phyloP scores from a whole-genome alignment of 2,113 vertebrate genomes.

The Diphyllodes magnificus region DNA sequence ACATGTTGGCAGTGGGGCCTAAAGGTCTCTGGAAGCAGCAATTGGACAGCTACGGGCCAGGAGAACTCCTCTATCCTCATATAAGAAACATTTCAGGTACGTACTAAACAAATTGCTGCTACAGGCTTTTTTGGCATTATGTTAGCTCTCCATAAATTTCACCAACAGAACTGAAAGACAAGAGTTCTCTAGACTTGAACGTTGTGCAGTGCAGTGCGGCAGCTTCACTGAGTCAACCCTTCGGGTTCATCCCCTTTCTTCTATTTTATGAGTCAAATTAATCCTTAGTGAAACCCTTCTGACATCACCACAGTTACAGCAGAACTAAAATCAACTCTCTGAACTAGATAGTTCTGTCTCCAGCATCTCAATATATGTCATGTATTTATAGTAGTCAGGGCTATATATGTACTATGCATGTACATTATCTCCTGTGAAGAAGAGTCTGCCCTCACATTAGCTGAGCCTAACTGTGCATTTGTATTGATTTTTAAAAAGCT shows the following conservation, averaged over 20 bases:
- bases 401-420: neutral
- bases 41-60: constrained; percentile 65
- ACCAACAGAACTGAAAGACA: neutral
- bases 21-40: constrained; percentile 73
- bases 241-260: neutral
- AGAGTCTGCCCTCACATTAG: neutral
- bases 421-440: neutral
- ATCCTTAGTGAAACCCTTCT: neutral
- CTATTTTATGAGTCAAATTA: neutral
- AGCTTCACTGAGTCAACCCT: neutral
- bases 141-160: neutral
- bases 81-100: constrained; percentile 72
- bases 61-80: constrained; percentile 47
- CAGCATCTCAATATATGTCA: neutral
- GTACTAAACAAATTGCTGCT: neutral
- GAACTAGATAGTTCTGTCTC: neutral
- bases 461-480: neutral
- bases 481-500: neutral
- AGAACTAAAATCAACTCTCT: neutral
- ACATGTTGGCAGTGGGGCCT: constrained; percentile 63
- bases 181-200: neutral
- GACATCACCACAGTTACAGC: neutral
- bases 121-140: neutral
- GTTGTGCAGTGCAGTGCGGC: neutral
- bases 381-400: neutral